Evolutionary conservation across 2,797 vertebrate species (phyloP), one percentile per base, ranked within the genome.

Genomic region (Sebastes taczanowskii): DNA sequence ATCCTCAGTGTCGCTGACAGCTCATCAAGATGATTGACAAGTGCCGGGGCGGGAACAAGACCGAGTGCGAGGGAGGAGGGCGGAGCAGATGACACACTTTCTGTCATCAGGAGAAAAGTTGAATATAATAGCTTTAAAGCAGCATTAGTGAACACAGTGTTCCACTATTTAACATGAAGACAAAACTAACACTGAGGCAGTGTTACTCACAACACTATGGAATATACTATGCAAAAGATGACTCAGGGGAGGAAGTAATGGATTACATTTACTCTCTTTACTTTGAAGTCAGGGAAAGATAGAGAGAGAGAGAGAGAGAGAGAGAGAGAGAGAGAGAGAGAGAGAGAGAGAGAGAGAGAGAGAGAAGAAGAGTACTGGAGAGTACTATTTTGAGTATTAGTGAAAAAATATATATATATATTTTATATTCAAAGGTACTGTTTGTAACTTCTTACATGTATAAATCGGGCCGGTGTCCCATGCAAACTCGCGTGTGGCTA

Each of bases 11-110:
- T 58, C 58, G 22, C 56, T 82, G 80, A 73, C 78, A 60, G 42
- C 75, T 72, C 67, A 32, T 82, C 78, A 81, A 56, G 42, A 61
- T 76, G 85, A 87, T 4, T 58, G 82, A 82, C 79, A 64, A 2
- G 64, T 62, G 67, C 61, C 6, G 66, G 55, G 56, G 67, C 4
- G 25, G 62, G 27, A 52, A 20, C 49, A 52, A n/a, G 49, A 52
- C 49, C 16, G 14, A 18, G 42, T 18, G 22, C 58, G 59, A 59
- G 69, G 59, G 49, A 56, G 55, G 66, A 30, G 35, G 71, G 66
- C 1, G 35, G 46, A 25, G 53, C 42, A 61, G 71, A 62, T 23
- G 66, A 42, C 66, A 29, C 68, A 56, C 32, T 13, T 25, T 59
- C 22, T 76, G 63, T 79, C 76, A 78, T 35, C 63, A 70, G 52